Evolutionary conservation across 35 echinoderm and acorn worm species (phyloP), one percentile per base, ranked within the genome.

Genomic region (Holothuria glaberrima): DNA sequence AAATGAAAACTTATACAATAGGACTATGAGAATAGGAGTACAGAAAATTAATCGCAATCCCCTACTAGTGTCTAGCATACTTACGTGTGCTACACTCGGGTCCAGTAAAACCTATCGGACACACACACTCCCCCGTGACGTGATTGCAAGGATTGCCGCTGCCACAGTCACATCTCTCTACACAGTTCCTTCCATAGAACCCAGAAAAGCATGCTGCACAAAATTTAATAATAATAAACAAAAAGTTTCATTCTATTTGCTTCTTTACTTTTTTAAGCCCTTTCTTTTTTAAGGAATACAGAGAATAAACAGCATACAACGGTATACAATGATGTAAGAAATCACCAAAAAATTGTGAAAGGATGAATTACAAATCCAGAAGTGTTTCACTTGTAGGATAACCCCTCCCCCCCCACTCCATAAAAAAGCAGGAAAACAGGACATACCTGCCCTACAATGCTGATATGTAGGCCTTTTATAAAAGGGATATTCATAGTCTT

Each of bases 41-140:
- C n/a, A n/a, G n/a, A n/a, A n/a, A n/a, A n/a, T n/a, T n/a, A n/a
- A n/a, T n/a, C n/a, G n/a, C n/a, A n/a, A n/a, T n/a, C n/a, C n/a
- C n/a, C n/a, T n/a, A n/a, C n/a, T n/a, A n/a, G 7, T 41, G 2
- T 41, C 2, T 41, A 41, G 7, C 2, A 33, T 83, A 97, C 92
- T 95, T 88, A 99, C 97, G 78, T 36, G 56, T 54, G 59, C 90
- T 99, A 52, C 97, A 99, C 36, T 99, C 93, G 14, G 52, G 67
- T 30, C 97, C 97, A 58, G 89, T 92, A 46, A 83, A 99, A 6
- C 97, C 97, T 4, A 91, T 25, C 12, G 97, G 93, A 59, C 97
- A 99, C 0, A 82, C 80, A 48, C 97, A 99, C 26, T 92, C 91
- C 20, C 97, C 97, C 0, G 97, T 95, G 9, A 99, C 89, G 70